Evolutionary conservation across 1,140 invertebrate genomes (phyloP), one percentile per base, ranked within the genome.

Genomic region (Pogonognathellus flavescens): DNA sequence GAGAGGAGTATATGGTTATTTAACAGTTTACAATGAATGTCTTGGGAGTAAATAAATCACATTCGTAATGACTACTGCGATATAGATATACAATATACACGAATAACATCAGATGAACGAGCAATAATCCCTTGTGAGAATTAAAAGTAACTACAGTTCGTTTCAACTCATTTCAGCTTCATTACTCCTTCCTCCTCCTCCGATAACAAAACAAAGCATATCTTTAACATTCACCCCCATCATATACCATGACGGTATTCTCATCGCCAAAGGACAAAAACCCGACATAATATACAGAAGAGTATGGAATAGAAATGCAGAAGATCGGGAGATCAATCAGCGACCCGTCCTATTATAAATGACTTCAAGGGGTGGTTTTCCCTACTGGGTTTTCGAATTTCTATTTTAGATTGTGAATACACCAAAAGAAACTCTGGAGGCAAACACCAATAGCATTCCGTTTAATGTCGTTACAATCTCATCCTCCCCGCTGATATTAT

Each of bases 321-420:
- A 31, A 50, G 41, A 76, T 76, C 31, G 70, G 70, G 70, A 76
- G 70, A 76, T 76, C 70, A 76, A 76, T 76, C 70, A 76, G 70
- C 70, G 41, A 76, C 70, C 70, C 70, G 70, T 76, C 70, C 70
- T 16, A 76, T 76, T 76, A 76, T 76, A 76, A 76, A 76, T 76
- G 70, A 76, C 70, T 76, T 76, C 25, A 18, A 76, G 70, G 70
- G 70, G 31, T 76, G 70, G 70, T 50, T 76, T 57, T 76, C 70
- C 70, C 70, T 50, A 50, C 70, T 31, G 41, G 70, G 13, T 76
- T 76, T 49, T 31, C 70, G n/a, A 76, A 76, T 76, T 76, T 50
- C 25, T 5, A 76, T 76, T 76, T n/a, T 31, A 50, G 31, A 41
- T 76, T 76, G 31, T 50, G 41, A 76, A 76, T 50, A 31, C 8